phyloP scores from a whole-genome alignment of 2,113 vertebrate species.

The Willisornis vidua region DNA sequence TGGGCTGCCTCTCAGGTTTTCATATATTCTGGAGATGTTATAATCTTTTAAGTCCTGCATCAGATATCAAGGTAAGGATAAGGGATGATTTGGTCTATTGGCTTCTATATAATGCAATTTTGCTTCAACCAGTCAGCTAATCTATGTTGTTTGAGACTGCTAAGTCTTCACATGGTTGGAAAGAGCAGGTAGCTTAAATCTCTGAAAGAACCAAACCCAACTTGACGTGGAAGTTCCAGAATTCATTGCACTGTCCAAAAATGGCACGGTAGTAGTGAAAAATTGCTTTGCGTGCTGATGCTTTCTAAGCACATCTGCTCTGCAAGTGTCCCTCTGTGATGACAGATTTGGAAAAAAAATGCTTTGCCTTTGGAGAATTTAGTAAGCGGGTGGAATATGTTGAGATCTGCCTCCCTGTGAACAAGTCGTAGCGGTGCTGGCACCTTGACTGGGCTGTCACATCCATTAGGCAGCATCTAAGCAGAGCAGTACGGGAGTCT shows the following conservation, averaged over 20 bases:
- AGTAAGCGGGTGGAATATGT: neutral
- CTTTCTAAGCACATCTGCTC: slow-evolving; percentile 37
- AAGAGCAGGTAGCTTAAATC: neutral
- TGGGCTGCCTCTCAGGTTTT: neutral
- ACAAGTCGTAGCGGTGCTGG: neutral
- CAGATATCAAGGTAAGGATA: neutral
- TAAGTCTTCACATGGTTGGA: neutral
- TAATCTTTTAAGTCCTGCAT: neutral
- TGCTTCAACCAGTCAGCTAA: neutral
- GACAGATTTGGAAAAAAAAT: neutral
- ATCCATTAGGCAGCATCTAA: neutral
- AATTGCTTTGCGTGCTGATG: neutral
- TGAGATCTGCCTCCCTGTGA: neutral
- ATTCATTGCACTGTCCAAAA: neutral
- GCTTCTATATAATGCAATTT: neutral
- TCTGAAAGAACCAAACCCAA: neutral
- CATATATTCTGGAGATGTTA: neutral
- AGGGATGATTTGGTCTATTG: neutral
- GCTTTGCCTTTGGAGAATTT: neutral
- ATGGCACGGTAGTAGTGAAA: neutral
- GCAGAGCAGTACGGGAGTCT: neutral
- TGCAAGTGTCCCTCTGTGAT: slow-evolving; percentile 14
- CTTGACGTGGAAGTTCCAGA: neutral
- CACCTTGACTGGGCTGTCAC: neutral
- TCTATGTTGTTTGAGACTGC: neutral